A percentile compares a stretch with the other conserved stretches of the same genome.
Evolutionary conservation across 2,113 vertebrate genomes (phyloP).

Genomic region (Corythoichthys haematopterus): DNA sequence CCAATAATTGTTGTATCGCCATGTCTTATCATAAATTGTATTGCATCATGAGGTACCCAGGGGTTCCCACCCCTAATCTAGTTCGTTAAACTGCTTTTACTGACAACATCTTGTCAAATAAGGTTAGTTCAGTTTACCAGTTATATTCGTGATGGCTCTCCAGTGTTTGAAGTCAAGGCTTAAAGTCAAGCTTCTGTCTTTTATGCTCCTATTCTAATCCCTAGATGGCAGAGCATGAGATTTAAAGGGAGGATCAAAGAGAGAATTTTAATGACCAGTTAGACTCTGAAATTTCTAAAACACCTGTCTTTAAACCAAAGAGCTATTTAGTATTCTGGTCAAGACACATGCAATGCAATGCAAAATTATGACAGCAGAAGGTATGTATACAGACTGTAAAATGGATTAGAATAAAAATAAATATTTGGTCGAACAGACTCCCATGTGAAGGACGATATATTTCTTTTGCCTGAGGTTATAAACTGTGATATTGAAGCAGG

Average conservation of each 20-base stretch:
- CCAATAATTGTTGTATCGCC: too few species aligned
- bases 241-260: constrained; percentile 54
- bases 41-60: too few species aligned
- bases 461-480: too few species aligned
- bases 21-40: too few species aligned
- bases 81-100: constrained; percentile 18
- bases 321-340: constrained; percentile 59
- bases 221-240: constrained; percentile 34
- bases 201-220: constrained; percentile 46
- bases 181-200: constrained; percentile 48
- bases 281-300: constrained; percentile 35
- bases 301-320: constrained; percentile 37
- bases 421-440: constrained; percentile 32
- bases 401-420: constrained; percentile 51
- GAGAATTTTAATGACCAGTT: constrained; percentile 61
- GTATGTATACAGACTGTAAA: constrained; percentile 57
- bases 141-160: constrained; percentile 23
- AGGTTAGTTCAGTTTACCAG: constrained; percentile 9
- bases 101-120: constrained; percentile 23
- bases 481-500: too few species aligned
- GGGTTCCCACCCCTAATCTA: not conserved
- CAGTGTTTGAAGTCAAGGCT: constrained; percentile 29
- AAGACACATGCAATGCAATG: constrained; percentile 29
- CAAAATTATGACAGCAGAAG: constrained; percentile 60
- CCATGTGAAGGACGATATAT: not conserved